phyloP scores from a whole-genome alignment of 1,140 invertebrate genomes.

The Xylocopa sonorina region DNA sequence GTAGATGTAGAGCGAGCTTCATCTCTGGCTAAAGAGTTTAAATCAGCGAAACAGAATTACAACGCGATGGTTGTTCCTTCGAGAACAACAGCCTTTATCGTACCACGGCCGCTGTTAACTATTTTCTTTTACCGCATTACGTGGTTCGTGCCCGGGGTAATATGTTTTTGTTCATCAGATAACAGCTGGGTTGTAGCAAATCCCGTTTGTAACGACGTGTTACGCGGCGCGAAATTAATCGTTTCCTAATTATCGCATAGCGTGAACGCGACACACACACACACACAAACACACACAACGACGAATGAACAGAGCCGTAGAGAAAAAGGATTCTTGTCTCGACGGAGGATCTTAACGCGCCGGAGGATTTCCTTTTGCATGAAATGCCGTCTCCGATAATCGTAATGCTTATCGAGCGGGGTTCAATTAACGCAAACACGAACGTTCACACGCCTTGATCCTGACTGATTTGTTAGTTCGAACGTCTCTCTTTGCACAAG shows the following conservation, averaged over 20 bases:
- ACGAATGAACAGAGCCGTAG: not conserved
- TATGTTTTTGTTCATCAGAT: conserved; percentile 66
- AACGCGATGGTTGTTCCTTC: not conserved
- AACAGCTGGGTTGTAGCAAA: conserved; percentile 47
- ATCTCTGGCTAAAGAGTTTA: too few relatives aligned
- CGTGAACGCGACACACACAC: conserved; percentile 55
- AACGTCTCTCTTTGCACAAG: conserved; percentile 8
- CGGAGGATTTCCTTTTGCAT: conserved; percentile 40
- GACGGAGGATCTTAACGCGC: conserved; percentile 37
- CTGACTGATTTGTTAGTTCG: not conserved
- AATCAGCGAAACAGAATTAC: not conserved
- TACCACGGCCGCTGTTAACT: not conserved
- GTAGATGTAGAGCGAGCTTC: too few relatives aligned
- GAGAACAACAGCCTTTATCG: not conserved
- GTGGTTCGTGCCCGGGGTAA: conserved; percentile 46
- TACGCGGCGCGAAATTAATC: conserved; percentile 63
- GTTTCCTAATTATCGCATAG: conserved; percentile 68
- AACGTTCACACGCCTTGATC: not conserved
- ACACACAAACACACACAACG: too few relatives aligned
- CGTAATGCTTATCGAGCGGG: conserved; percentile 13
- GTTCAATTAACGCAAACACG: conserved; percentile 43
- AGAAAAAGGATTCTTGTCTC: conserved; percentile 62
- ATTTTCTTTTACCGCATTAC: conserved; percentile 4
- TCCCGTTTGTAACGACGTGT: conserved; percentile 58
- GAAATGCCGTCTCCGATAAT: conserved; percentile 32